Percentiles rank a stretch among this genome's conserved stretches.
Conservation (phyloP, 1,140 invertebrate species). For the Plectus sambesii region DNA sequence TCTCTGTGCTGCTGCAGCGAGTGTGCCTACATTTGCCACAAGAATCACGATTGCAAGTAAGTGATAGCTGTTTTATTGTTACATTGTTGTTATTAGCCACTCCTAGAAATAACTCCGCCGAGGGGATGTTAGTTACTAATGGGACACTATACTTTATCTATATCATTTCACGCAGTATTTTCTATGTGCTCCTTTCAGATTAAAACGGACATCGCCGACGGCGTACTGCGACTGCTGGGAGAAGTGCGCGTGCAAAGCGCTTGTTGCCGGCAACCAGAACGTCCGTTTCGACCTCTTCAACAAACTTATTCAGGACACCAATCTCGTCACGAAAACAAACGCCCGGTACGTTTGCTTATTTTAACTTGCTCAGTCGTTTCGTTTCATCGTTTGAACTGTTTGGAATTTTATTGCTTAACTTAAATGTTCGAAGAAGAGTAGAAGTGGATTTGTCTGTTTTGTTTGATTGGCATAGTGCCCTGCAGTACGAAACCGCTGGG, state of each 20-base stretch:
- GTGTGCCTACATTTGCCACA: slow-evolving; percentile 75
- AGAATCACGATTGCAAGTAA: slow-evolving; percentile 83
- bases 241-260: slow-evolving; percentile 87
- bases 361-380: slow-evolving; percentile 7
- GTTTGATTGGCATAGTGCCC: no score
- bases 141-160: not conserved
- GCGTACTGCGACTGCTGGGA: slow-evolving; percentile 99
- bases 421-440: no score
- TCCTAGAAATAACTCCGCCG: not conserved
- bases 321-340: slow-evolving; percentile 35
- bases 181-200: slow-evolving; percentile 37
- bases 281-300: slow-evolving; percentile 74
- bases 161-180: no score
- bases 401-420: no score
- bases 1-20: slow-evolving; percentile 98
- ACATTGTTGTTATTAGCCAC: slow-evolving; percentile 5
- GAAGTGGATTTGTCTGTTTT: no score
- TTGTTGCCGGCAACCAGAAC: slow-evolving; percentile 79
- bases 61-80: slow-evolving; percentile 20
- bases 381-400: slow-evolving; percentile 16
- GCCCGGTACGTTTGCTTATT: slow-evolving; percentile 5
- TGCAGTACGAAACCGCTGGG: no score
- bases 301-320: slow-evolving; percentile 56
- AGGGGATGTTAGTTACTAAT: not conserved
- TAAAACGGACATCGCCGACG: slow-evolving; percentile 92